phyloP scores from a whole-genome alignment of 2,888 invertebrate genomes.

The Griposia aprilina region DNA sequence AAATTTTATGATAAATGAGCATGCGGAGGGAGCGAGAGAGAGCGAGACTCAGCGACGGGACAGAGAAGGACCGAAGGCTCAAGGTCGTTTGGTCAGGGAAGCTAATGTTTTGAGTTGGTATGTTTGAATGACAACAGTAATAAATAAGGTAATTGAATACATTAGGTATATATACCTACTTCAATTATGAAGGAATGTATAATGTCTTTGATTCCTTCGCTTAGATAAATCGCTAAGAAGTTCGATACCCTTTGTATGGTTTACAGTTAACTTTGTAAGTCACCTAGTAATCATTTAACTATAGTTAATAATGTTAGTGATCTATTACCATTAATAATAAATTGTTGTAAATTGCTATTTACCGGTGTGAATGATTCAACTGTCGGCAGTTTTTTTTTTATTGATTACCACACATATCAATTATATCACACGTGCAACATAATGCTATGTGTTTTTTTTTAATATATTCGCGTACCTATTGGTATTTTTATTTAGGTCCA shows the following conservation, averaged over 20 bases:
- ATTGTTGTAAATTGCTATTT: constrained; percentile 47
- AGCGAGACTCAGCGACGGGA: no score
- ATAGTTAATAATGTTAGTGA: constrained; percentile 26
- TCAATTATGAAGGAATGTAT: not conserved
- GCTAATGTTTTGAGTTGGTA: not conserved
- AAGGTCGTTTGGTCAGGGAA: no score
- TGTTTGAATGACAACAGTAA: constrained; percentile 6
- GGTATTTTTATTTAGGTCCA: not conserved
- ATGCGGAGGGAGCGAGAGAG: no score
- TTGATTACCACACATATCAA: constrained; percentile 27
- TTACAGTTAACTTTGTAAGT: constrained; percentile 36
- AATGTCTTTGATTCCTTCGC: not conserved
- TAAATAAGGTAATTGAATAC: constrained; percentile 31
- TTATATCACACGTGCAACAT: constrained; percentile 35
- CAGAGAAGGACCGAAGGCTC: no score
- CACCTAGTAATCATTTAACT: constrained; percentile 18
- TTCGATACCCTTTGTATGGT: constrained; percentile 28
- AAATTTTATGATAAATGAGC: no score
- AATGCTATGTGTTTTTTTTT: not conserved
- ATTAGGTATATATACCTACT: not conserved
- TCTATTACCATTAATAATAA: constrained; percentile 33
- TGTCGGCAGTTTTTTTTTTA: constrained; percentile 47
- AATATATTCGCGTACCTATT: not conserved
- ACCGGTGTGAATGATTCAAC: constrained; percentile 27
- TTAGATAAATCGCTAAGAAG: constrained; percentile 32